Percentiles rank a stretch among this genome's conserved stretches.
Evolutionary conservation across 2,113 vertebrate genomes (phyloP).

Genomic region (Laterallus jamaicensis): DNA sequence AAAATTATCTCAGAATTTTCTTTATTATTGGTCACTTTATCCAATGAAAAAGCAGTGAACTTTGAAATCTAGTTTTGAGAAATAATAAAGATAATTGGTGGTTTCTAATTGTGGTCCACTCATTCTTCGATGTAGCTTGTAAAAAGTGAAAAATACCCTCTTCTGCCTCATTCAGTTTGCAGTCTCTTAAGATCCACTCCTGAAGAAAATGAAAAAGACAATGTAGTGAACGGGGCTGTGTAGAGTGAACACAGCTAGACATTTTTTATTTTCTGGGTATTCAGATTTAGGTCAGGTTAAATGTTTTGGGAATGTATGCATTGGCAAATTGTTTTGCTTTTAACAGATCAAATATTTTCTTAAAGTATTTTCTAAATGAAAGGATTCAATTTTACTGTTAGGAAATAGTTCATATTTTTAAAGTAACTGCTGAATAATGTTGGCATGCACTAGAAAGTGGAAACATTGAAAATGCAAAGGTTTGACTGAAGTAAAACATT

Average conservation of each 20-base stretch:
- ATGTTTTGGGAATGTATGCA: background rate
- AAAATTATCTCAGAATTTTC: background rate
- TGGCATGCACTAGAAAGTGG: background rate
- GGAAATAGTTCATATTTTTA: background rate
- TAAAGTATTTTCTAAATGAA: background rate
- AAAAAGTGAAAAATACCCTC: background rate
- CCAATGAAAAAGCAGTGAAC: background rate
- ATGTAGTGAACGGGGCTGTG: rapidly evolving
- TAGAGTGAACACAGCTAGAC: background rate
- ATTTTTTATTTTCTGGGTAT: background rate
- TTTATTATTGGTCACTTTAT: background rate
- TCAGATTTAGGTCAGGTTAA: background rate
- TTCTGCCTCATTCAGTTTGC: background rate
- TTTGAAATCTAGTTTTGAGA: background rate
- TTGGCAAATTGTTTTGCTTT: background rate
- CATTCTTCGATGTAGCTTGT: background rate
- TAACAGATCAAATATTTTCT: background rate
- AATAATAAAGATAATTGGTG: background rate
- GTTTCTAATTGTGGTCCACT: background rate
- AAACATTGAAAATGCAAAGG: background rate
- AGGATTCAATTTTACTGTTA: background rate
- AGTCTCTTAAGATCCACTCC: background rate
- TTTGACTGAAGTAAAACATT: background rate
- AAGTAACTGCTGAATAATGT: background rate
- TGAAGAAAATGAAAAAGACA: background rate